Percentiles rank a stretch among this genome's conserved stretches.
Evolutionary conservation across 1,140 invertebrate species (phyloP).

Genomic region (Daktulosphaira vitifoliae): DNA sequence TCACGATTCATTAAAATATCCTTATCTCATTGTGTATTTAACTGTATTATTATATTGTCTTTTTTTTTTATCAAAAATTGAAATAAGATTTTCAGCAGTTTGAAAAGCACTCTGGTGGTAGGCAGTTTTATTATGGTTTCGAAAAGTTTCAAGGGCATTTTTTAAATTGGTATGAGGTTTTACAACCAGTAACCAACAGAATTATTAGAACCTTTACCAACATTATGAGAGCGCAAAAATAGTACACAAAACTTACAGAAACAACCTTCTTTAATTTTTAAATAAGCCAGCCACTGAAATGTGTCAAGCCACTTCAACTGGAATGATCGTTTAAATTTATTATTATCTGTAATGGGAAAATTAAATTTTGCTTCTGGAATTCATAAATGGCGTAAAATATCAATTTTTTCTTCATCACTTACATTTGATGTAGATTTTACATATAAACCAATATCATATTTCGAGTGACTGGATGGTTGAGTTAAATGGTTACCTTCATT

Average conservation of each 20-base stretch:
- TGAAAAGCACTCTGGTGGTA: background rate
- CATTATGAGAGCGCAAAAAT: too few relatives aligned
- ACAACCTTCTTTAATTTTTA: conserved; percentile 4
- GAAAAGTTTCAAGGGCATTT: conserved; percentile 5
- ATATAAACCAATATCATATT: conserved; percentile 5
- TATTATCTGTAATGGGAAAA: background rate
- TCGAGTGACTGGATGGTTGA: background rate
- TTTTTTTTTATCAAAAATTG: background rate
- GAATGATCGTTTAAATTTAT: background rate
- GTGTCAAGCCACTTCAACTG: background rate
- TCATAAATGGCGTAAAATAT: background rate
- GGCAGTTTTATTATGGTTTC: background rate
- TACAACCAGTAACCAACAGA: too few relatives aligned
- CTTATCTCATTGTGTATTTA: background rate
- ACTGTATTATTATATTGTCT: background rate
- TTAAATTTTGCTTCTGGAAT: background rate
- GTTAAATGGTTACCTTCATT: too few relatives aligned
- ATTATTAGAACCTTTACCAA: too few relatives aligned
- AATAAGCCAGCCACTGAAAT: conserved; percentile 8
- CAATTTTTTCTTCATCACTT: too few relatives aligned
- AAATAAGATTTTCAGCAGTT: background rate
- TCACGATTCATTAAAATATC: conserved; percentile 7
- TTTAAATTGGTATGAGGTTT: too few relatives aligned
- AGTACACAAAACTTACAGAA: conserved; percentile 6
- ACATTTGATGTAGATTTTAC: background rate